These are phyloP conservation scores for Xestobium rufovillosum DNA, from an alignment of 2,888 invertebrate genomes.

Conservation along the genomic window DNA sequence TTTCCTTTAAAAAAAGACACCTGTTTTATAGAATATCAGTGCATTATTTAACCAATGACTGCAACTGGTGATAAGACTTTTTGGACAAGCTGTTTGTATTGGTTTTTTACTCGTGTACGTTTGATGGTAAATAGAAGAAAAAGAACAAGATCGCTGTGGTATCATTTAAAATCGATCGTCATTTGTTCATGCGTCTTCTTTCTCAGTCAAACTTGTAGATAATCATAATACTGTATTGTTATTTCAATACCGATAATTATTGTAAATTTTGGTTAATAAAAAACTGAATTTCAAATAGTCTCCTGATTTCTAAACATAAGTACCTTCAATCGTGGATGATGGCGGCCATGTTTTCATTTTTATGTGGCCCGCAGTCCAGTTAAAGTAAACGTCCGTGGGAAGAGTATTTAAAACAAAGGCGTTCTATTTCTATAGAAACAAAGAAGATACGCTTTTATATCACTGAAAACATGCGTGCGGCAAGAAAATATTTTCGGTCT, in stretches of 20 bases:
- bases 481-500: too few species aligned
- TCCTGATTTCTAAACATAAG: constrained; percentile 14
- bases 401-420: too few species aligned
- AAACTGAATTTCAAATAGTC: constrained; percentile 15
- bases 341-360: too few species aligned
- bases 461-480: too few species aligned
- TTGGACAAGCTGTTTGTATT: constrained; percentile 26
- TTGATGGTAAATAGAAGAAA: constrained; percentile 18
- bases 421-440: too few species aligned
- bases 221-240: constrained; percentile 25
- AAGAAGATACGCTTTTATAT: too few species aligned
- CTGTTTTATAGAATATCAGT: constrained; percentile 11
- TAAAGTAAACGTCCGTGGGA: too few species aligned
- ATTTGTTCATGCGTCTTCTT: too few species aligned
- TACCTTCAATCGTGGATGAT: too few species aligned
- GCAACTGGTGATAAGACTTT: constrained; percentile 28
- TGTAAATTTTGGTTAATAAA: constrained; percentile 32
- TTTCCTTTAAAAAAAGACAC: constrained; percentile 7
- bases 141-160: too few species aligned
- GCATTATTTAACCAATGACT: constrained; percentile 19
- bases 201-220: constrained; percentile 29
- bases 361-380: too few species aligned
- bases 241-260: constrained; percentile 24
- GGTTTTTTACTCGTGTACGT: constrained; percentile 30
- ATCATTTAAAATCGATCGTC: too few species aligned